phyloP scores from a whole-genome alignment of 1,140 invertebrate genomes.

The Aphis craccivora region DNA sequence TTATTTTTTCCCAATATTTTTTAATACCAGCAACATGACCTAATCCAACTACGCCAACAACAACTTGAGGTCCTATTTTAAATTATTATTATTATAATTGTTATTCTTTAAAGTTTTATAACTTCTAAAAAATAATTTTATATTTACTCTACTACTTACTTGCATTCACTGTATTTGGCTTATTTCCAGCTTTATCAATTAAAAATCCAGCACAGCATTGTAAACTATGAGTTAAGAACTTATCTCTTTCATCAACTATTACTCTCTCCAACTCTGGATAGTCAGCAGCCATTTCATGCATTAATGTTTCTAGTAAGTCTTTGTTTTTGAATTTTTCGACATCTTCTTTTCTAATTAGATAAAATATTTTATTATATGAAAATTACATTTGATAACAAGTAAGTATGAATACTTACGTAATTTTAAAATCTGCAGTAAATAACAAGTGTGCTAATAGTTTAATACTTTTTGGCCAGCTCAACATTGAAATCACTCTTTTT shows the following conservation, averaged over 20 bases:
- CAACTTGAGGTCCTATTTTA: conserved; percentile 64
- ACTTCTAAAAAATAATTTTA: not conserved
- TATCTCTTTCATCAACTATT: conserved; percentile 92
- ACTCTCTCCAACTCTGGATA: conserved; percentile 78
- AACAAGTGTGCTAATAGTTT: conserved; percentile 84
- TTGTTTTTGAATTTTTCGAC: conserved; percentile 92
- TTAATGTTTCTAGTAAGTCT: conserved; percentile 88
- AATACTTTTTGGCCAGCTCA: conserved; percentile 88
- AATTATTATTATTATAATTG: not conserved
- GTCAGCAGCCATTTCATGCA: conserved; percentile 87
- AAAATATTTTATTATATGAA: conserved; percentile 41
- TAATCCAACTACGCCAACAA: conserved; percentile 94
- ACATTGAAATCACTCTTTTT: conserved; percentile 79
- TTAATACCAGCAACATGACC: conserved; percentile 89
- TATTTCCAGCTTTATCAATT: conserved; percentile 21
- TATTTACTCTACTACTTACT: conserved; percentile 24
- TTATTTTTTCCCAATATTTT: conserved; percentile 72
- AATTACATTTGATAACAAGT: not conserved
- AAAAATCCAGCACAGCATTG: conserved; percentile 72
- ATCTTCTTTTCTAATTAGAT: conserved; percentile 64
- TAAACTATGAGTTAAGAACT: conserved; percentile 87
- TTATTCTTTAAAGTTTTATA: not conserved
- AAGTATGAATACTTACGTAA: conserved; percentile 25
- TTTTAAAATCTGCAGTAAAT: conserved; percentile 63
- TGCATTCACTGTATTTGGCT: not conserved